These are phyloP conservation scores for Choloepus didactylus DNA, from an alignment of 2,797 vertebrate species.

Conservation along the genomic window DNA sequence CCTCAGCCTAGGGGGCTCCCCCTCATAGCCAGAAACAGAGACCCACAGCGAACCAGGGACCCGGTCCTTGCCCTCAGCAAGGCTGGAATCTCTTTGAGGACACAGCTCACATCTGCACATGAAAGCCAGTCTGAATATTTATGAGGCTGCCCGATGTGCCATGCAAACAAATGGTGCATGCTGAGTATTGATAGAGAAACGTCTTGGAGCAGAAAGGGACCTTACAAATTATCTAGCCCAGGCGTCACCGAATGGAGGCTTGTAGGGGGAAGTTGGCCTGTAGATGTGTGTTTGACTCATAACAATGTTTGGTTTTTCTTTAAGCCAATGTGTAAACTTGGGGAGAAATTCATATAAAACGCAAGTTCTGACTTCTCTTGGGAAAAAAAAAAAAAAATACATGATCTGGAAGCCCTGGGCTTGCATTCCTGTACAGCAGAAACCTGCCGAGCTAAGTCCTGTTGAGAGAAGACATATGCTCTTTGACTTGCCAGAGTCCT, in stretches of 20 bases:
- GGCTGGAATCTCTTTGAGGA: conserved; percentile 68
- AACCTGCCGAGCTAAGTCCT: background rate
- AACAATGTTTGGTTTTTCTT: background rate
- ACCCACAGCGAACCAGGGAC: background rate
- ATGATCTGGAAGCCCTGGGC: background rate
- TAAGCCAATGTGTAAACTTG: conserved; percentile 16
- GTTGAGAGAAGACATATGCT: background rate
- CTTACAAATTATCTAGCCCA: background rate
- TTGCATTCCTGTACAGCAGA: background rate
- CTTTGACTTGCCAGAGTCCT: background rate
- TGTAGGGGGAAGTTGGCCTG: background rate
- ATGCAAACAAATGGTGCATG: background rate
- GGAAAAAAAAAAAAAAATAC: background rate
- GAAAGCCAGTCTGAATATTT: conserved; percentile 64
- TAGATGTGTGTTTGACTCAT: background rate
- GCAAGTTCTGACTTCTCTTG: background rate
- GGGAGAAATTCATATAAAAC: background rate
- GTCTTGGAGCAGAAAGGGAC: background rate
- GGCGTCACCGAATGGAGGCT: background rate
- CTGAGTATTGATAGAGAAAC: background rate
- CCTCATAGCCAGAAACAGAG: conserved; percentile 6
- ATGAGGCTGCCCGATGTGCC: conserved; percentile 8
- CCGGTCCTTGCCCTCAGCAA: conserved; percentile 44
- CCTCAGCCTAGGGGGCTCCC: background rate
- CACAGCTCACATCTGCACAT: conserved; percentile 40